Evolutionary conservation across 2,113 vertebrate genomes (phyloP), one percentile per base, ranked within the genome.

Genomic region (Taurulus bubalis): DNA sequence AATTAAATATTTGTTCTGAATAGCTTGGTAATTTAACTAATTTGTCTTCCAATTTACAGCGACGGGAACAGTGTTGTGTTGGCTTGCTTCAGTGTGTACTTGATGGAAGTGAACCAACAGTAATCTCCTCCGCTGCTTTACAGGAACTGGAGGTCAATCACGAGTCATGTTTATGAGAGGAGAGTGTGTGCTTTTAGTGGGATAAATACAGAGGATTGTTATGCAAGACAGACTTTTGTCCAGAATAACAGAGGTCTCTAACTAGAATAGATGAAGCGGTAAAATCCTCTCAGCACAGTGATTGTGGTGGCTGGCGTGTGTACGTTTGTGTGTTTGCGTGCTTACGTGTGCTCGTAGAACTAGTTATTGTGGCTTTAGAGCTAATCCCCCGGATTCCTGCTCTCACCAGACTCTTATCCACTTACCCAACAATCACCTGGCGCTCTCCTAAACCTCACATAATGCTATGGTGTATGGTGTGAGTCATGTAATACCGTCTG

Each of bases 351-450:
- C 32, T 22, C 9, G 0, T 36, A 9, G 22, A 53, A 65, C 32
- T 58, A 24, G 73, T 80, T 24, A 79, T 75, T 24, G n/a, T 55
- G 84, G 83, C 55, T 91, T 88, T 86, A 77, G 62, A 42, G 74
- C 49, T 69, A 84, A 94, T 91, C 91, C 80, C 59, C 59, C 14
- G 28, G 22, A 80, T 82, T 87, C 80, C 75, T 42, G 60, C 71
- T 75, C 71, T 79, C 65, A 24, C 65, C 11, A 15, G 55, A 69
- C 80, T 75, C 71, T 92, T 45, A 91, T 91, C 90, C 85, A 91
- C 80, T 92, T 93, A 92, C 84, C 89, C 63, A 89, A 90, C 40
- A 1, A 77, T 86, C 67, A 83, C 77, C 84, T 75, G 64, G 51
- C 4, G 51, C 62, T 14, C 68, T 67, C 40, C 55, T 82, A 71